phyloP scores from a whole-genome alignment of 2,113 vertebrate species.

The Gymnobelideus leadbeateri region DNA sequence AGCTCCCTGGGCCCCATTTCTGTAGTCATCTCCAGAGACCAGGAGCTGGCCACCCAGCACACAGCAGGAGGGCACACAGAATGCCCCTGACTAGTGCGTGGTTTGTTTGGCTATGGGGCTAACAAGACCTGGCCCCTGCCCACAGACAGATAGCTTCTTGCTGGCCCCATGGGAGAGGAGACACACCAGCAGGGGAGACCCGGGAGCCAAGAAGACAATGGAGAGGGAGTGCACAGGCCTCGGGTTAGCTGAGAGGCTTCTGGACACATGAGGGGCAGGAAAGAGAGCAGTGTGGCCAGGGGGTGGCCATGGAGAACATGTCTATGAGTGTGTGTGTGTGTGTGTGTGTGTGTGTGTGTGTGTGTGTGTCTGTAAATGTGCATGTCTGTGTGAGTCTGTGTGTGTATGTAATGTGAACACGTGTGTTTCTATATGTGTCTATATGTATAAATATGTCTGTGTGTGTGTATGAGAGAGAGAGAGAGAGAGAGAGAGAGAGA shows the following conservation, averaged over 20 bases:
- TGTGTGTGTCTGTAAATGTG: no score
- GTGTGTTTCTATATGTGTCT: no score
- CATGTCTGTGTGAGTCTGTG: no score
- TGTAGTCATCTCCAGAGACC: neutral
- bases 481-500: no score
- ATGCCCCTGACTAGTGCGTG: no score
- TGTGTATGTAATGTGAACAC: no score
- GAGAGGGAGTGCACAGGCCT: neutral
- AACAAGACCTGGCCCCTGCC: no score
- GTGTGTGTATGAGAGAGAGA: neutral
- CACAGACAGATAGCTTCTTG: neutral
- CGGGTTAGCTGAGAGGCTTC: no score
- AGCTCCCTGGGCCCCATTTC: neutral
- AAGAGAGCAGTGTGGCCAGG: neutral
- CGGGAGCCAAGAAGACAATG: neutral
- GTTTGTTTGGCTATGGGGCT: no score
- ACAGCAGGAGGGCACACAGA: neutral
- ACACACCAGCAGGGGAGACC: neutral
- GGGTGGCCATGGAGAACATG: neutral
- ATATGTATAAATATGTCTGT: no score
- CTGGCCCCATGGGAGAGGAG: neutral
- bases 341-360: no score
- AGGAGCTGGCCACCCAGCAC: neutral
- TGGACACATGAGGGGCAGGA: no score
- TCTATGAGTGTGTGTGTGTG: neutral